phyloP scores from a whole-genome alignment of 2,797 vertebrate genomes.

The Amblyraja radiata region DNA sequence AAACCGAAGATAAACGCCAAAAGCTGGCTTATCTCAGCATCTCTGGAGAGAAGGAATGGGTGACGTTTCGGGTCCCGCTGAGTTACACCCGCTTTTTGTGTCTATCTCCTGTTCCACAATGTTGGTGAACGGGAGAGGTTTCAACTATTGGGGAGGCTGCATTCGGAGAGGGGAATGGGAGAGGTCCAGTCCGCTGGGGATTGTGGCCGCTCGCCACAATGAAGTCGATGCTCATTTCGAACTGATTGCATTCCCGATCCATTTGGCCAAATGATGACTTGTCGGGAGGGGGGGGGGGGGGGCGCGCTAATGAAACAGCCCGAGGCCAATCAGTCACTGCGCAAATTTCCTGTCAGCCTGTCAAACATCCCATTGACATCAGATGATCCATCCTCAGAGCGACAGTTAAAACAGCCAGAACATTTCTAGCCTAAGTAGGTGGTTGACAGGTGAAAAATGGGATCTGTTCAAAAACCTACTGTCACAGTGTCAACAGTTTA shows the following conservation, averaged over 20 bases:
- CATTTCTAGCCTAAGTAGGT: not conserved
- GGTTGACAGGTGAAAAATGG: not conserved
- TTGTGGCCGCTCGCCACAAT: too few relatives aligned
- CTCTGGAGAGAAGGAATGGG: too few relatives aligned
- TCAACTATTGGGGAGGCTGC: not conserved
- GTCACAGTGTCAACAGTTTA: not conserved
- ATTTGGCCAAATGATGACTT: constrained; percentile 18
- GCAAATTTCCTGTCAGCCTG: not conserved
- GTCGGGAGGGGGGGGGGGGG: not conserved
- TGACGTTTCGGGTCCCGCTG: too few relatives aligned
- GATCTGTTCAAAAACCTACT: not conserved
- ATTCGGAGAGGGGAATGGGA: not conserved
- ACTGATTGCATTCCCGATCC: not conserved
- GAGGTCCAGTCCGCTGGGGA: not conserved
- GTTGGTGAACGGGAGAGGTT: not conserved
- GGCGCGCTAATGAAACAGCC: not conserved
- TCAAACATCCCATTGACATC: constrained; percentile 23
- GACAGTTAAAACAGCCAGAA: not conserved
- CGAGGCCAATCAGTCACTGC: not conserved
- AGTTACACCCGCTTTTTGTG: too few relatives aligned
- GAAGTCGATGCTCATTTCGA: not conserved
- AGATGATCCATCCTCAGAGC: not conserved
- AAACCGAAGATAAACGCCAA: too few relatives aligned
- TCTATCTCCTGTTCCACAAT: too few relatives aligned
- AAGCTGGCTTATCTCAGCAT: too few relatives aligned